Conservation (phyloP, 2,113 vertebrate species). For the Boleophthalmus pectinirostris region DNA sequence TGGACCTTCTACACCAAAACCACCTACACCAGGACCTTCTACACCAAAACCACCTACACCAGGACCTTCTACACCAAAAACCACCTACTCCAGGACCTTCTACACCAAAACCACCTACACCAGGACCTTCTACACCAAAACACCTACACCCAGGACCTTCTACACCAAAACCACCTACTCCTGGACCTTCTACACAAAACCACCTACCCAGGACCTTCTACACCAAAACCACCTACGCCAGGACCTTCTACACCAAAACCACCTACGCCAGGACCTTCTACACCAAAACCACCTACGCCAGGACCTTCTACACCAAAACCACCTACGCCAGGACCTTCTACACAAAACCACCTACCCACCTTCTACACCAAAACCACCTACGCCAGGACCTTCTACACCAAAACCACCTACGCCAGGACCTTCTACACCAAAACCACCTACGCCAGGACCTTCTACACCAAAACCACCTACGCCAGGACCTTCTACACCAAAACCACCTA, state of each 20-base stretch:
- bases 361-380: not conserved
- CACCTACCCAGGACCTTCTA: not conserved
- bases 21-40: constrained; percentile 10
- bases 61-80: not conserved
- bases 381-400: constrained; percentile 6
- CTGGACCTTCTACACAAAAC: not conserved
- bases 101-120: not conserved
- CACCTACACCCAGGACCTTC: constrained; percentile 1
- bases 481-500: not conserved
- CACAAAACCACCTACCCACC: not conserved
- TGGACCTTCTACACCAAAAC: not conserved
- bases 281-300: not conserved
- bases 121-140: not conserved
- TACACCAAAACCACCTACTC: not conserved
- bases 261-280: constrained; percentile 18
- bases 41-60: constrained; percentile 39
- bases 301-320: constrained; percentile 4
- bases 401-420: not conserved
- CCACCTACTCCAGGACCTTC: not conserved
- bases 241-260: constrained; percentile 31
- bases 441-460: constrained; percentile 15
- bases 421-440: constrained; percentile 12
- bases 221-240: constrained; percentile 13
- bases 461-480: not conserved
- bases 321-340: not conserved